Evolutionary conservation across 2,888 invertebrate species (phyloP).

Genomic region (Urechis unicinctus): DNA sequence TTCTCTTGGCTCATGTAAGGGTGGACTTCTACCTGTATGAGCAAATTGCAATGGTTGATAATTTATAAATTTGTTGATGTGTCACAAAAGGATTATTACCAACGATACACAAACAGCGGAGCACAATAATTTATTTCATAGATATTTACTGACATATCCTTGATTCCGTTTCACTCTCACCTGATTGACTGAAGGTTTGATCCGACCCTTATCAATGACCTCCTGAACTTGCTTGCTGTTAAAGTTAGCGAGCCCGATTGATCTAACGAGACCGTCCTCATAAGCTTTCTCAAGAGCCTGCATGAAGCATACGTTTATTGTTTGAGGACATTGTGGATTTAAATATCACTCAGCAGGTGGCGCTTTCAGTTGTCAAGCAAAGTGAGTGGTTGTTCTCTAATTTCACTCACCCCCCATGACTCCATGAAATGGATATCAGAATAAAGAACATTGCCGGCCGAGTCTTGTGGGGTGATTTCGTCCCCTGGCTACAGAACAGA

Average conservation of each 20-base stretch:
- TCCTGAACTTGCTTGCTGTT: conserved; percentile 68
- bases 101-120: too few relatives aligned
- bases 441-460: conserved; percentile 14
- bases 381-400: too few relatives aligned
- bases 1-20: conserved; percentile 70
- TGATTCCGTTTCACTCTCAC: too few relatives aligned
- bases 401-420: conserved; percentile 59
- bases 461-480: conserved; percentile 31
- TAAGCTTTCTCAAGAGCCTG: conserved; percentile 66
- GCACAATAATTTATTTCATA: too few relatives aligned
- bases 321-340: too few relatives aligned
- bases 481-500: conserved; percentile 9
- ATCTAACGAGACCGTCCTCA: conserved; percentile 63
- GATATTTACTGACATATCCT: neutral
- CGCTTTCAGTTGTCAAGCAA: too few relatives aligned
- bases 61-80: too few relatives aligned
- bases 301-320: too few relatives aligned
- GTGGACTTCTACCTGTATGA: conserved; percentile 79
- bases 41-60: too few relatives aligned
- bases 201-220: conserved; percentile 57
- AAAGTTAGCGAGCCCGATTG: conserved; percentile 79
- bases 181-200: conserved; percentile 53
- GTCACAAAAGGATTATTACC: too few relatives aligned
- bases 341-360: too few relatives aligned
- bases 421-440: conserved; percentile 52